phyloP scores from a whole-genome alignment of 1,140 invertebrate species.

The Drosophila neocordata region DNA sequence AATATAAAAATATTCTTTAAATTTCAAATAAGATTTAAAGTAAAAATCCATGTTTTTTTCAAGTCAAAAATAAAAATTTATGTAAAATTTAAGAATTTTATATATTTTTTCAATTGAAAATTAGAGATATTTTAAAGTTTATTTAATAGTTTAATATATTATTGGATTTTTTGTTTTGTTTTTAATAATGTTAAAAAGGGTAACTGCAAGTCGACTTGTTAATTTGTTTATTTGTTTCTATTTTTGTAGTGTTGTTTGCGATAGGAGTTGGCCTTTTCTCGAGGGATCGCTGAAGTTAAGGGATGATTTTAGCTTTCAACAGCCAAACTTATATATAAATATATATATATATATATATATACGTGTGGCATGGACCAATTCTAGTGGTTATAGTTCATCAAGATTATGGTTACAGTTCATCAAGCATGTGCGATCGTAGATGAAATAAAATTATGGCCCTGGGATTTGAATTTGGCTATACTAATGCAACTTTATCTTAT shows the following conservation, averaged over 20 bases:
- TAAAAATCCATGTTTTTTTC: too few species aligned
- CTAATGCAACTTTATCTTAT: neutral
- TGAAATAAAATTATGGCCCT: neutral
- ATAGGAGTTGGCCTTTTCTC: neutral
- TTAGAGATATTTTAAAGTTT: too few species aligned
- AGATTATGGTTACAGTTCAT: constrained; percentile 6
- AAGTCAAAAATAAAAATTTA: too few species aligned
- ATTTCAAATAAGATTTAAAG: too few species aligned
- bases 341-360: neutral
- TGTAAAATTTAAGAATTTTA: too few species aligned
- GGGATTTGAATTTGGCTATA: neutral
- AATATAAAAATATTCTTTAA: too few species aligned
- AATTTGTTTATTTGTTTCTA: neutral
- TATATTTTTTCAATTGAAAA: too few species aligned
- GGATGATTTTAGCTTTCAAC: constrained; percentile 4
- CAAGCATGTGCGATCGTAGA: constrained; percentile 6
- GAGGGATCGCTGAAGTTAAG: constrained; percentile 6
- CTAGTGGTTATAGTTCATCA: neutral
- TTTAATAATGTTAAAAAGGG: too few species aligned
- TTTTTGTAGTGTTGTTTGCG: constrained; percentile 21
- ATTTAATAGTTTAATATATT: too few species aligned
- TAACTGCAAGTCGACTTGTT: too few species aligned
- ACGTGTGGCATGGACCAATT: neutral
- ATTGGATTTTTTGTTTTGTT: too few species aligned
- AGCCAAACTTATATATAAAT: neutral